These are phyloP conservation scores for Vidua chalybeata DNA, from an alignment of 2,113 vertebrate genomes.

Conservation along the genomic window DNA sequence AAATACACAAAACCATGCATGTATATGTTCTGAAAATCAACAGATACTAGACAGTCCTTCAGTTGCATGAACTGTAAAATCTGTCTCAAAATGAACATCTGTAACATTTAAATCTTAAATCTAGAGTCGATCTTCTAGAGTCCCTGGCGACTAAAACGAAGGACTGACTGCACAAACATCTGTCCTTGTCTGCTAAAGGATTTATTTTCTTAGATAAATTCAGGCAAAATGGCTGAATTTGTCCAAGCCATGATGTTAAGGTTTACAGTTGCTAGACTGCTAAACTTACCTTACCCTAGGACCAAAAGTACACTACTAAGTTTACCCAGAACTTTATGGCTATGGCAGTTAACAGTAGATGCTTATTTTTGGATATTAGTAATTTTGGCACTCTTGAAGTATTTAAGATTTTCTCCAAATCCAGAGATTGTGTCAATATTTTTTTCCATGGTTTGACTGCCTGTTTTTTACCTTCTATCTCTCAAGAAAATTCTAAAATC, in stretches of 20 bases:
- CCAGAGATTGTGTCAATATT: not conserved
- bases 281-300: not conserved
- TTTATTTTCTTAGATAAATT: conserved; percentile 1
- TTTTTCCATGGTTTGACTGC: not conserved
- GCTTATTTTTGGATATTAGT: not conserved
- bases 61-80: conserved; percentile 41
- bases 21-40: conserved; percentile 3
- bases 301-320: not conserved
- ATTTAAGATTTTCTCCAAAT: not conserved
- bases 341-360: not conserved
- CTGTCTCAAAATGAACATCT: conserved; percentile 44
- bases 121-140: not conserved
- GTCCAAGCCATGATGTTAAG: not conserved
- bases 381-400: not conserved
- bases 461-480: not conserved
- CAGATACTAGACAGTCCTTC: conserved; percentile 23
- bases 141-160: not conserved
- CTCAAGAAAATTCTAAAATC: not conserved
- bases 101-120: conserved; percentile 58
- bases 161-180: conserved; percentile 53
- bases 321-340: not conserved
- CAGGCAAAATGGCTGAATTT: not conserved
- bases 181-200: conserved; percentile 21
- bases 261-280: not conserved
- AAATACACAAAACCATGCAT: not conserved